Conservation (phyloP, 2,888 invertebrate genomes). For the Andricus curvator region DNA sequence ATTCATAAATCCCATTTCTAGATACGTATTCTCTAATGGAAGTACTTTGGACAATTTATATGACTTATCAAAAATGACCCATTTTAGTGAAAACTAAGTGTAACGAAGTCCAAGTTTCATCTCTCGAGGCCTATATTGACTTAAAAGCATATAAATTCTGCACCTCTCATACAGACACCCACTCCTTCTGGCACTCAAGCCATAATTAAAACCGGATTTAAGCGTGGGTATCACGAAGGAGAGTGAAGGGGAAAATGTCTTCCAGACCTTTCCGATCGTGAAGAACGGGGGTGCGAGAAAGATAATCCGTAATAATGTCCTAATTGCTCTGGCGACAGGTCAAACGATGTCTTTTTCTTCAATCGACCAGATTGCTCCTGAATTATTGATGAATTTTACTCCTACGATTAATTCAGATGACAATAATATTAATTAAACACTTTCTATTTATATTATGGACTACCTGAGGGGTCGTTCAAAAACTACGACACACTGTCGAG, state of each 20-base stretch:
- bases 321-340: slow-evolving; percentile 57
- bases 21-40: neutral
- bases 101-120: slow-evolving; percentile 42
- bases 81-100: slow-evolving; percentile 7
- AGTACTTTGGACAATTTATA: neutral
- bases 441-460: no score
- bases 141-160: slow-evolving; percentile 7
- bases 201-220: slow-evolving; percentile 50
- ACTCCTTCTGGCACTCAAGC: slow-evolving; percentile 20
- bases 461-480: no score
- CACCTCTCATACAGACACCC: neutral
- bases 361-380: slow-evolving; percentile 43
- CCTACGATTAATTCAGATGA: neutral
- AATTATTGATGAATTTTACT: slow-evolving; percentile 20
- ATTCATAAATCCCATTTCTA: neutral
- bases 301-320: slow-evolving; percentile 64
- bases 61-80: neutral
- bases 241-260: slow-evolving; percentile 2
- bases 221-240: neutral
- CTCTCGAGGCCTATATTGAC: neutral
- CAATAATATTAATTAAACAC: neutral
- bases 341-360: slow-evolving; percentile 44
- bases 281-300: slow-evolving; percentile 54
- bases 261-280: slow-evolving; percentile 12
- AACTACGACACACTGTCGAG: no score